Evolutionary conservation across 1,140 invertebrate genomes (phyloP).

Genomic region (Chlorops oryzae): DNA sequence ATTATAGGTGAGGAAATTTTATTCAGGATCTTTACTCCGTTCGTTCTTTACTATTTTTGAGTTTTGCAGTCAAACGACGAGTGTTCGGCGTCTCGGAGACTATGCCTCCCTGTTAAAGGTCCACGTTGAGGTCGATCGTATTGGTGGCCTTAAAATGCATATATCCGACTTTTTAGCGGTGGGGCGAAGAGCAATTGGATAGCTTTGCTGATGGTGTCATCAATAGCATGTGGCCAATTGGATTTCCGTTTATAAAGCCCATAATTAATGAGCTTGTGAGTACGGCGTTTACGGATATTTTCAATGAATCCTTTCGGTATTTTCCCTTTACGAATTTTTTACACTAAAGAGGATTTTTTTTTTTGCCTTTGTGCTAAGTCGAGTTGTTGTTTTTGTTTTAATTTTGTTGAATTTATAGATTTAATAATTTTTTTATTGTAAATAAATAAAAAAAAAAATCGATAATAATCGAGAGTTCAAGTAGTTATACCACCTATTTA

Average conservation of each 20-base stretch:
- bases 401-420: too few relatives aligned
- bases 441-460: too few relatives aligned
- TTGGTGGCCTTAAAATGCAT: conserved; percentile 68
- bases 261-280: conserved; percentile 75
- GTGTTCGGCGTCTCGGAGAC: conserved; percentile 53
- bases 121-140: conserved; percentile 63
- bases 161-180: conserved; percentile 61
- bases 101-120: conserved; percentile 55
- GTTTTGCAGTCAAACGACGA: conserved; percentile 59
- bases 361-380: too few relatives aligned
- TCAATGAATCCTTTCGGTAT: conserved; percentile 63
- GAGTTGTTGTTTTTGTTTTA: conserved; percentile 3
- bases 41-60: background rate
- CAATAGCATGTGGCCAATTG: conserved; percentile 70
- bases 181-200: conserved; percentile 61
- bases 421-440: too few relatives aligned
- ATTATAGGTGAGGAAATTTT: conserved; percentile 50
- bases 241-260: conserved; percentile 63
- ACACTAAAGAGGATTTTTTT: background rate
- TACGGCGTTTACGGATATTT: conserved; percentile 73
- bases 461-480: too few relatives aligned
- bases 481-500: too few relatives aligned
- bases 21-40: background rate
- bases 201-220: conserved; percentile 50
- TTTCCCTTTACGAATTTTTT: conserved; percentile 59